Conservation (phyloP, 2,888 invertebrate genomes). For the Epirrita christyi region DNA sequence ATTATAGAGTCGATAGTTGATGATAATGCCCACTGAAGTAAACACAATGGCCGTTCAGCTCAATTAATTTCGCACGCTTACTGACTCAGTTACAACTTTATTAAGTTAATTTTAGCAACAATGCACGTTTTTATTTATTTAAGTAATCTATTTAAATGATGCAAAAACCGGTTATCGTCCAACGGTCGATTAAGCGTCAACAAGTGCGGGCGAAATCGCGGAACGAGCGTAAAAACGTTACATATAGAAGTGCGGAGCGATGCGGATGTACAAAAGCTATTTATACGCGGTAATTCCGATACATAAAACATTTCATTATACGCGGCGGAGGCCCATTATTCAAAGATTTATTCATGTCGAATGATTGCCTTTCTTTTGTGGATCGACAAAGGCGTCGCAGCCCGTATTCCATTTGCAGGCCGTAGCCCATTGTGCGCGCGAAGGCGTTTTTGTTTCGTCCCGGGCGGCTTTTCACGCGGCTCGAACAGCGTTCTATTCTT, state of each 20-base stretch:
- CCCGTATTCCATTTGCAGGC: conserved; percentile 77
- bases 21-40: conserved; percentile 23
- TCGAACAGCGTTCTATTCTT: conserved; percentile 62
- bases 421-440: conserved; percentile 73
- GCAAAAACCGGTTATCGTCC: conserved; percentile 36
- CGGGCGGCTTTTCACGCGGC: conserved; percentile 59
- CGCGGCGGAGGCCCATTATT: conserved; percentile 76
- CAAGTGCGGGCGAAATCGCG: conserved; percentile 45
- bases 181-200: conserved; percentile 46
- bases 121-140: conserved; percentile 39
- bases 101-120: conserved; percentile 42
- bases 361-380: conserved; percentile 84
- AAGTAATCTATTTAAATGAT: conserved; percentile 34
- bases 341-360: conserved; percentile 84
- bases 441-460: conserved; percentile 71
- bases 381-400: conserved; percentile 76
- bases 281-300: conserved; percentile 76
- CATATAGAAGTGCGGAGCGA: conserved; percentile 52
- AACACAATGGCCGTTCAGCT: conserved; percentile 42
- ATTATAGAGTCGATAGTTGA: conserved; percentile 24
- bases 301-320: conserved; percentile 83
- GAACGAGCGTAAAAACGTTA: conserved; percentile 50
- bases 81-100: conserved; percentile 44
- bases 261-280: conserved; percentile 64
- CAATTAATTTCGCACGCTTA: conserved; percentile 50